Evolutionary conservation across 1,140 invertebrate species (phyloP), one percentile per base, ranked within the genome.

Genomic region (Capitella teleta): DNA sequence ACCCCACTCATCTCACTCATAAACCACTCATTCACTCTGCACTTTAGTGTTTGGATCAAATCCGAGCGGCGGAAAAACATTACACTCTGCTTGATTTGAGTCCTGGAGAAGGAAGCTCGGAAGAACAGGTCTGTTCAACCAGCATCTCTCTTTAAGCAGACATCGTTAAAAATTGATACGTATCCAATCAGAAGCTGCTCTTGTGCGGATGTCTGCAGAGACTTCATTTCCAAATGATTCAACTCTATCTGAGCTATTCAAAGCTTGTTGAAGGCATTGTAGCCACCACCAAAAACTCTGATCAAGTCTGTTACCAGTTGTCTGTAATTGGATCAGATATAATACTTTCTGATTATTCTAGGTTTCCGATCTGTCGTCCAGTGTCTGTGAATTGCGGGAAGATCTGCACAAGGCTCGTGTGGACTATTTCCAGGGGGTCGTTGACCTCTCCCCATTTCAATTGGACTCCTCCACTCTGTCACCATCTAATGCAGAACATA

Each of bases 151-250:
- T 10, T 12, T 40, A 34, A 16, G 32, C 32, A 12, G 10, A 16
- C 32, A 34, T 34, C 10, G 32, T 34, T 10, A 34, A 16, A 10
- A 10, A 12, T 10, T 34, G 32, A 12, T 16, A 34, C 32, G 10
- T 10, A 10, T 16, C 16, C 32, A 12, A 34, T 34, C 32, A 34
- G 32, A 68, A 75, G 59, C 43, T 77, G 8, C 85, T 90, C 53
- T 67, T 93, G 24, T 89, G 87, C 16, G 79, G 84, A 57, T 79
- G 83, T 41, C 73, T 95, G 8, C 94, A 95, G 69, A 92, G 92
- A 64, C 76, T 97, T 3, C 87, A 94, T 64, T 94, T 97, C 62
- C 93, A 97, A 66, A 74, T 96, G 12, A 72, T 95, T 8, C 68
- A 95, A 21, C 73, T 98, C 2, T 80, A 93, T 41, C 91, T 97